Evolutionary conservation across 2,113 vertebrate genomes (phyloP).

Genomic region (Bungarus multicinctus): DNA sequence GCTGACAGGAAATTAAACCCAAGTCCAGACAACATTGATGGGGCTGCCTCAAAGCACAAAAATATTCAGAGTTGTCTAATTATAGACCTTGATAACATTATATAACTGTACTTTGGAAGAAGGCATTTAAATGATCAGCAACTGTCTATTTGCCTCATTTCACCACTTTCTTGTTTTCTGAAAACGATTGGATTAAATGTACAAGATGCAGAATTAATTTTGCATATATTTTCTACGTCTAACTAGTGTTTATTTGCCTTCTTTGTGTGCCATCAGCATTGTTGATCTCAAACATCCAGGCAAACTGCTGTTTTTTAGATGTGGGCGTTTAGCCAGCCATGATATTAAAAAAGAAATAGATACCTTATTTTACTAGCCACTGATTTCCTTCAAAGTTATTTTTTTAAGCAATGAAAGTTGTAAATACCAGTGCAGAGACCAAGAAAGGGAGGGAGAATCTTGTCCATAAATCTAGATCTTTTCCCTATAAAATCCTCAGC

Average conservation of each 20-base stretch:
- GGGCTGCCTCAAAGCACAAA: conserved; percentile 53
- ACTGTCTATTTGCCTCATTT: conserved; percentile 32
- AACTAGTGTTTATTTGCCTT: not conserved
- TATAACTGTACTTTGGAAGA: conserved; percentile 56
- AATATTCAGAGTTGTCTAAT: conserved; percentile 62
- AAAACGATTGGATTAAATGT: not conserved
- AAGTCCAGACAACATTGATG: conserved; percentile 61
- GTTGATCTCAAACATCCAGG: not conserved
- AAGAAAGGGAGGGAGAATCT: not conserved
- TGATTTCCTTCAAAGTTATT: not conserved
- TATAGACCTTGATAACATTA: conserved; percentile 57
- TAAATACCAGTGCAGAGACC: not conserved
- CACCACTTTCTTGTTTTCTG: not conserved
- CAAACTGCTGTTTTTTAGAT: not conserved
- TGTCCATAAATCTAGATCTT: not conserved
- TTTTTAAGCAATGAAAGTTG: not conserved
- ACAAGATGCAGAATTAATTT: conserved; percentile 21
- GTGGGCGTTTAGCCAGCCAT: not conserved
- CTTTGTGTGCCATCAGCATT: not conserved
- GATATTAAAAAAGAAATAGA: not conserved
- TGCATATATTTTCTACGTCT: not conserved
- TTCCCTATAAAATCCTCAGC: not conserved
- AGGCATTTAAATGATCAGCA: conserved; percentile 46
- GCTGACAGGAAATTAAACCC: conserved; percentile 78
- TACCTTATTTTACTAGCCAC: not conserved